Percentiles rank a stretch among this genome's conserved stretches.
Conservation (phyloP, 2,113 vertebrate species). For the Rhinichthys klamathensis region DNA sequence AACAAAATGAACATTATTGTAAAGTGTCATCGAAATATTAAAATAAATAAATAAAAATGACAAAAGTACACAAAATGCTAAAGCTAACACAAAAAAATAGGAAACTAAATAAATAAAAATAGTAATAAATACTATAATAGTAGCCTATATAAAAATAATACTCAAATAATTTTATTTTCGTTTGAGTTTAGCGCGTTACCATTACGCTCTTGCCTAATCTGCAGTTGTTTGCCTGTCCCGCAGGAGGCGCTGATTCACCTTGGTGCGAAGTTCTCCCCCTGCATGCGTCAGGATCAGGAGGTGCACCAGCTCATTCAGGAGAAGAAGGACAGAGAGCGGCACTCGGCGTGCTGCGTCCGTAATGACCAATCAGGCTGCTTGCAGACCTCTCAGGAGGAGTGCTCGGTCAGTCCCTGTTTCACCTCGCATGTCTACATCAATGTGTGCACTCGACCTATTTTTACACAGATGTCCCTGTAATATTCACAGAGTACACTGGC, state of each 20-base stretch:
- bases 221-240: not conserved
- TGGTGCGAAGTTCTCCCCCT: slow-evolving; percentile 96
- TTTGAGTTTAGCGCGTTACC: not conserved
- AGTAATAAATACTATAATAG: not conserved
- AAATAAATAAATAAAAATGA: not conserved
- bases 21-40: not conserved
- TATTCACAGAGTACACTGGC: slow-evolving; percentile 87
- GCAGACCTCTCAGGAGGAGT: slow-evolving; percentile 94
- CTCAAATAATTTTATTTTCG: not conserved
- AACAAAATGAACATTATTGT: too few species aligned
- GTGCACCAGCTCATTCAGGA: slow-evolving; percentile 89
- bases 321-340: slow-evolving; percentile 85
- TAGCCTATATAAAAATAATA: not conserved
- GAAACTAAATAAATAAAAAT: not conserved
- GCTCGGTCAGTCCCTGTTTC: slow-evolving; percentile 82
- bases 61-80: not conserved
- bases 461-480: not conserved
- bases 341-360: slow-evolving; percentile 94
- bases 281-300: slow-evolving; percentile 96
- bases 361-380: slow-evolving; percentile 94
- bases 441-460: not conserved
- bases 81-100: not conserved
- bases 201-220: not conserved
- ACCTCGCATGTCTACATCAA: not conserved
- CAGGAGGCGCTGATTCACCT: slow-evolving; percentile 97